Conservation (phyloP, 1,140 invertebrate species). For the Drosophila kikkawai region DNA sequence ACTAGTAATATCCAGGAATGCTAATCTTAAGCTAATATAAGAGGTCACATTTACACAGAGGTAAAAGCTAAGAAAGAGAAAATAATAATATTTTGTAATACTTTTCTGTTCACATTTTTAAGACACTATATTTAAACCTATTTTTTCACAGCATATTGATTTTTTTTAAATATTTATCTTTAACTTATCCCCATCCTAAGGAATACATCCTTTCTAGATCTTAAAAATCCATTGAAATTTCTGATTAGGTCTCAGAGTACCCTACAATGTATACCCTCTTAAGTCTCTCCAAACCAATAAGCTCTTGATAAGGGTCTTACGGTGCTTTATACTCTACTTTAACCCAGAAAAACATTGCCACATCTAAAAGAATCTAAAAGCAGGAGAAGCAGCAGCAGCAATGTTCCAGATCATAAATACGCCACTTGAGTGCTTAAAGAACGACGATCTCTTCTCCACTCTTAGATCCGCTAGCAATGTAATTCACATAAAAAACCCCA, state of each 20-base stretch:
- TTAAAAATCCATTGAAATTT: background rate
- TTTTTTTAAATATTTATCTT: background rate
- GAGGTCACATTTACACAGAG: too few species aligned
- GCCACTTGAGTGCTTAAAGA: constrained; percentile 12
- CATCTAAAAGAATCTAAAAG: background rate
- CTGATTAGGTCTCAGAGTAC: background rate
- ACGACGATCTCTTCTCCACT: constrained; percentile 3
- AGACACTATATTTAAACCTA: background rate
- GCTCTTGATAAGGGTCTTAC: background rate
- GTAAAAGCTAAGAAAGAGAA: background rate
- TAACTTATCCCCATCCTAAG: background rate
- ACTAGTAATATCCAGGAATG: background rate
- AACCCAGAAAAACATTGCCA: constrained; percentile 15
- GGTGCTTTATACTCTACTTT: constrained; percentile 1
- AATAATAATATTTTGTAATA: background rate
- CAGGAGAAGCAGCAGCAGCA: background rate
- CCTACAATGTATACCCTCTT: background rate
- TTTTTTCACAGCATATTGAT: background rate
- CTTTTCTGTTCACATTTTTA: background rate
- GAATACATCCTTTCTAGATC: background rate
- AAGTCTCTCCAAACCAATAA: constrained; percentile 5
- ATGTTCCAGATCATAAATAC: constrained; percentile 28
- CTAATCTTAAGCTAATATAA: background rate
- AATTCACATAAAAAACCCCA: constrained; percentile 4
- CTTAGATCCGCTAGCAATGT: constrained; percentile 12